Base-by-base conservation (phyloP, 2,888 invertebrate species). In the Campopleginae sp. region DNA sequence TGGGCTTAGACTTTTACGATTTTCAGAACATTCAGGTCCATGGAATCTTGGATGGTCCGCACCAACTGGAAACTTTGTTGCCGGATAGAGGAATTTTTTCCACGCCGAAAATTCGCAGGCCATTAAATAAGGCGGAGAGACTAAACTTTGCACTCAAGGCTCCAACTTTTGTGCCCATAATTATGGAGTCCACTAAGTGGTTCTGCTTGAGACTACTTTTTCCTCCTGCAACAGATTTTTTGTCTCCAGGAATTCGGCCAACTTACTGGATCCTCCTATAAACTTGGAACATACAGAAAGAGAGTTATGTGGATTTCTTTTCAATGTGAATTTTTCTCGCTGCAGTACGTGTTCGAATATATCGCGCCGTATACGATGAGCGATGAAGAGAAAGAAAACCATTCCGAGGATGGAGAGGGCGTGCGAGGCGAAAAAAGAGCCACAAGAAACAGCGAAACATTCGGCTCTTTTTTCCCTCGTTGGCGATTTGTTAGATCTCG, bases 401-500 rank as follows among this genome's bases (percentile, higher is more conserved):
- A 19, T 72, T 27, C 38, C 33, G 61, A 63, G 58, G 33, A 42
- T 5, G 74, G 42, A n/a, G 48, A 74, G 51, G 5, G 54, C 46
- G 54, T 48, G 68, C 3, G 61, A 48, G 54, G 14, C 44, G 51
- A 70, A 42, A 68, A 58, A 44, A 61, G 27, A 48, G 75, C 38
- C 79, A 10, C 58, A 63, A 63, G 48, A 72, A 70, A 44, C 79
- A 77, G 63, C 72, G n/a, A 19, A 77, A 66, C 80, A 74, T 84
- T 81, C 76, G 77, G 72, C 19, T 31, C 46, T 76, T 84, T 75
- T 84, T 77, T 68, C 80, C 77, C 77, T 78, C 79, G 70, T 75
- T 66, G 65, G 72, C 84, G 84, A 84, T 84, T 84, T 84, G 84
- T 84, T 80, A 78, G 77, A 58, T 79, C 79, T 75, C 70, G 42